Conservation (phyloP, 2,113 vertebrate genomes). For the Dolichotis patagonum region DNA sequence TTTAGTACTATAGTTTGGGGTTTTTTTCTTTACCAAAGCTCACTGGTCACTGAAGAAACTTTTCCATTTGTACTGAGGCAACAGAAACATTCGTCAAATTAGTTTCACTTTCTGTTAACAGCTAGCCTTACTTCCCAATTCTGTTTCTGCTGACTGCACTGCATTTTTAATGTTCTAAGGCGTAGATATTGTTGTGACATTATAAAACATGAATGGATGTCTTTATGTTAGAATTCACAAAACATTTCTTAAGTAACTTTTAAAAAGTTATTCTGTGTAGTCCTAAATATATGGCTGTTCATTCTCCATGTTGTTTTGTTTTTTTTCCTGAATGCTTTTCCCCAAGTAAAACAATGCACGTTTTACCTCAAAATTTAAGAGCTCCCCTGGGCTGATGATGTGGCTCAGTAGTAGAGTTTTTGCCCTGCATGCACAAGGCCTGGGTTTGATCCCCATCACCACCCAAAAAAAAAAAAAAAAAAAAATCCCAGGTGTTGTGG, state of each 20-base stretch:
- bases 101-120: constrained; percentile 82
- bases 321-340: not conserved
- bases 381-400: not conserved
- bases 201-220: not conserved
- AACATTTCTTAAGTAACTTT: constrained; percentile 59
- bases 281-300: not conserved
- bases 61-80: constrained; percentile 45
- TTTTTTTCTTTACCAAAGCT: constrained; percentile 65
- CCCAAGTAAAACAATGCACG: constrained; percentile 40
- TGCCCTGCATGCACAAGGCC: not conserved
- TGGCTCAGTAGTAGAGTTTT: not conserved
- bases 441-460: not conserved
- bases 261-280: constrained; percentile 32
- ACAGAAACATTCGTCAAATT: constrained; percentile 45
- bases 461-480: not conserved
- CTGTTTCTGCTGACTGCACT: constrained; percentile 5
- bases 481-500: not conserved
- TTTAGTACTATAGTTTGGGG: not conserved
- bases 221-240: constrained; percentile 30
- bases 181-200: not conserved
- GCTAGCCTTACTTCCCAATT: constrained; percentile 47
- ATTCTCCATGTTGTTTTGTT: not conserved
- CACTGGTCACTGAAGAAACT: constrained; percentile 11
- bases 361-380: not conserved
- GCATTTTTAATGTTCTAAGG: not conserved